Conservation (phyloP, 2,797 vertebrate species). For the Hypotaenidia okinawae region DNA sequence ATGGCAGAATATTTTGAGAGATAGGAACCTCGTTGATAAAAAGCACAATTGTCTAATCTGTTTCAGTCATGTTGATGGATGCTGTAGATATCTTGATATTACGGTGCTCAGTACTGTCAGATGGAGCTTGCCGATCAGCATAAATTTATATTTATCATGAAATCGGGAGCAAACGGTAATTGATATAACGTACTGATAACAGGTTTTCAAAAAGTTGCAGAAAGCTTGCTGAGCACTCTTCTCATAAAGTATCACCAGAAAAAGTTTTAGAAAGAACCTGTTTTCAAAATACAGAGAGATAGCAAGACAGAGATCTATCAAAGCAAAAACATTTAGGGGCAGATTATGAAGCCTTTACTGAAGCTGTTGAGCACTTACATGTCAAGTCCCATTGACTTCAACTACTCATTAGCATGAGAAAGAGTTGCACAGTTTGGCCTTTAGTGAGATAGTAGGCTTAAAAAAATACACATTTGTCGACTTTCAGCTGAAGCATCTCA, state of each 20-base stretch:
- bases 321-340: constrained; percentile 6
- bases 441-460: not conserved
- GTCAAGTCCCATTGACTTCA: constrained; percentile 32
- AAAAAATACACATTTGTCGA: constrained; percentile 25
- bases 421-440: not conserved
- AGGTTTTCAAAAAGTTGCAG: constrained; percentile 1
- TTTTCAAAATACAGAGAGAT: not conserved
- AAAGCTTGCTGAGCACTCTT: not conserved
- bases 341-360: constrained; percentile 24
- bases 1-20: not conserved
- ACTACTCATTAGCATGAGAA: constrained; percentile 41
- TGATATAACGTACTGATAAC: not conserved
- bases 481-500: not conserved
- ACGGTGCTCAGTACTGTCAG: not conserved
- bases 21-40: not conserved
- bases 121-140: not conserved
- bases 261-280: constrained; percentile 2
- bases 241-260: not conserved
- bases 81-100: not conserved
- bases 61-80: not conserved
- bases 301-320: not conserved
- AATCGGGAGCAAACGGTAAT: not conserved
- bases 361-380: not conserved
- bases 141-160: not conserved
- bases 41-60: not conserved